These are phyloP conservation scores for Acrocephalus kingi DNA, from an alignment of 2,113 vertebrate species.

Conservation along the genomic window DNA sequence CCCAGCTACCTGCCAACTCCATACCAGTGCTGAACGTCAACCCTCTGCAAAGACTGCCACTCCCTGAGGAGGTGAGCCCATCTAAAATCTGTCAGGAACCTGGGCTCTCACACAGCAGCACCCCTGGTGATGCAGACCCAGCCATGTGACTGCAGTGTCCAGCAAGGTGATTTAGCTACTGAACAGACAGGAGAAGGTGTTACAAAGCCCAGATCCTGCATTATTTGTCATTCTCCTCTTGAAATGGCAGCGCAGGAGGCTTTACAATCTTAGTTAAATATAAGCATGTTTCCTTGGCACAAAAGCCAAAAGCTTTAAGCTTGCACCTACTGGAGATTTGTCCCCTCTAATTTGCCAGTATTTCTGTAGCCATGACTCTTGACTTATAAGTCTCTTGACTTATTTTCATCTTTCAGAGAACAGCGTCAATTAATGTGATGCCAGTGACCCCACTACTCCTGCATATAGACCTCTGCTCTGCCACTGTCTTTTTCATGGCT, in stretches of 20 bases:
- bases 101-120: background rate
- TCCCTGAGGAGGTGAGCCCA: slow-evolving; percentile 80
- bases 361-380: background rate
- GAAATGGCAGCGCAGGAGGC: background rate
- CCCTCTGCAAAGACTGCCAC: slow-evolving; percentile 82
- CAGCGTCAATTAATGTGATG: background rate
- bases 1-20: slow-evolving; percentile 72
- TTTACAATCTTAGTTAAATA: background rate
- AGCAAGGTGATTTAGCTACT: background rate
- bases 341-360: background rate
- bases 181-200: background rate
- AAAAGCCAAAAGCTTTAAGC: background rate
- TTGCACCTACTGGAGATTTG: background rate
- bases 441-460: background rate
- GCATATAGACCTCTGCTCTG: background rate
- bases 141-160: background rate
- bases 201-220: background rate
- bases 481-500: background rate
- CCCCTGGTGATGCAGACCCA: background rate
- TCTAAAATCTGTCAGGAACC: background rate
- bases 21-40: slow-evolving; percentile 82
- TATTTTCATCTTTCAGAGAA: background rate
- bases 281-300: background rate
- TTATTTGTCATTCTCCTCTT: background rate
- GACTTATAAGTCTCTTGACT: background rate